A percentile compares a stretch with the other conserved stretches of the same genome.
These are phyloP conservation scores for Garrulus glandarius DNA, from an alignment of 2,797 vertebrate genomes.

Conservation along the genomic window DNA sequence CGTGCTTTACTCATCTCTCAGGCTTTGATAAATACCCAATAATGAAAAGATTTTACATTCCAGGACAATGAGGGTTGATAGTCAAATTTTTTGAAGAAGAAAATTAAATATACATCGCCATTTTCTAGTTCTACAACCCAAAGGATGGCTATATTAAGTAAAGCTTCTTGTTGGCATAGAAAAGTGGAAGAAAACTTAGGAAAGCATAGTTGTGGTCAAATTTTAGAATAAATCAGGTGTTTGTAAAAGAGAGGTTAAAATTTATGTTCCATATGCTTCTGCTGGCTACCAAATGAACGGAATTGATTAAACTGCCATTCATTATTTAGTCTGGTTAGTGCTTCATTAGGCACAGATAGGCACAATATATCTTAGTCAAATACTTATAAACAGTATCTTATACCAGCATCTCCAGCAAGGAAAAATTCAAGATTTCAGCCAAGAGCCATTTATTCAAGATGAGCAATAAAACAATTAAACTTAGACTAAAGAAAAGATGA, in stretches of 20 bases:
- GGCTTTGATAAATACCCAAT: not conserved
- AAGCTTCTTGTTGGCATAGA: not conserved
- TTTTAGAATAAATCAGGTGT: constrained; percentile 25
- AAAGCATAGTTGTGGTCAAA: not conserved
- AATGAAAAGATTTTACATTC: not conserved
- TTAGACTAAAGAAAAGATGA: not conserved
- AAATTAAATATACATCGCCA: not conserved
- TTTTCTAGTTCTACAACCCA: not conserved
- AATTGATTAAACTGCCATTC: constrained; percentile 78
- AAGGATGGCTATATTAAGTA: not conserved
- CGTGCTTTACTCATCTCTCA: not conserved
- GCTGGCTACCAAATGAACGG: constrained; percentile 50
- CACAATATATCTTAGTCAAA: constrained; percentile 75
- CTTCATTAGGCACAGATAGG: constrained; percentile 76
- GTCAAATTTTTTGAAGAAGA: not conserved
- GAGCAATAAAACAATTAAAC: not conserved
- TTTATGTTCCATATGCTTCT: constrained; percentile 70
- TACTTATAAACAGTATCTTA: constrained; percentile 38
- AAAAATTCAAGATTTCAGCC: constrained; percentile 6
- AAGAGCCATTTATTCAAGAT: constrained; percentile 13
- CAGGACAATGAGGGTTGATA: not conserved
- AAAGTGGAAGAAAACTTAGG: not conserved
- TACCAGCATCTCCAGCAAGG: not conserved
- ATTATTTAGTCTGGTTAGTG: constrained; percentile 72
- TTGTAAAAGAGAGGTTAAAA: constrained; percentile 70